Evolutionary conservation across 2,888 invertebrate species (phyloP), one percentile per base, ranked within the genome.

Genomic region (Apamea monoglypha): DNA sequence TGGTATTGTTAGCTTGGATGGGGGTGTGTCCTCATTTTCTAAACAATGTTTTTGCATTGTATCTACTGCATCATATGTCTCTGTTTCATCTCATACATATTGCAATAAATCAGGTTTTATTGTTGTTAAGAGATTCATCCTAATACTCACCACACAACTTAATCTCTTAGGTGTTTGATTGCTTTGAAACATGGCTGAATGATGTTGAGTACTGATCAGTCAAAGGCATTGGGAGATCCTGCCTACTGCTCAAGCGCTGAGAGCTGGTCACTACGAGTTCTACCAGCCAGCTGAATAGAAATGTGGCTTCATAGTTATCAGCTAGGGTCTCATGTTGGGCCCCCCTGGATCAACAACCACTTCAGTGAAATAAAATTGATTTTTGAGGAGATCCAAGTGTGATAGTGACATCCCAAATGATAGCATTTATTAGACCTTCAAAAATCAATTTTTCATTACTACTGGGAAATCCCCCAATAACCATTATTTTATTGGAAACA

Each of bases 21-120:
- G 76, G 83, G 69, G 69, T 72, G 21, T 83, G 80, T 44, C 64
- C 69, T 59, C 64, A 83, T 76, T 78, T 18, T 25, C 6, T 68
- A 59, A 68, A 56, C 6, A 63, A n/a, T 59, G 25, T 59, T 7
- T 21, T 50, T 36, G 40, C n/a, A 69, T 40, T 74, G 4, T 36
- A 14, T n/a, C 36, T 21, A 44, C 5, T 47, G n/a, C 16, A 66
- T 32, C 32, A 36, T 16, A 18, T 40, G 32, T 1, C 3, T 56
- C 64, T 59, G 14, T 36, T 53, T 36, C 2, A 53, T 78, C 3
- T n/a, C 0, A 59, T 56, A 25, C 10, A 40, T 16, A 12, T 21
- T 36, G 2, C 0, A 76, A 36, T 36, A 64, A 36, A 12, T n/a
- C 10, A 32, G 16, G 14, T 47, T 66, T 61, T 47, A 36, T 47